phyloP scores from a whole-genome alignment of 2,888 invertebrate species.

The Mesodorylaimus sp. region DNA sequence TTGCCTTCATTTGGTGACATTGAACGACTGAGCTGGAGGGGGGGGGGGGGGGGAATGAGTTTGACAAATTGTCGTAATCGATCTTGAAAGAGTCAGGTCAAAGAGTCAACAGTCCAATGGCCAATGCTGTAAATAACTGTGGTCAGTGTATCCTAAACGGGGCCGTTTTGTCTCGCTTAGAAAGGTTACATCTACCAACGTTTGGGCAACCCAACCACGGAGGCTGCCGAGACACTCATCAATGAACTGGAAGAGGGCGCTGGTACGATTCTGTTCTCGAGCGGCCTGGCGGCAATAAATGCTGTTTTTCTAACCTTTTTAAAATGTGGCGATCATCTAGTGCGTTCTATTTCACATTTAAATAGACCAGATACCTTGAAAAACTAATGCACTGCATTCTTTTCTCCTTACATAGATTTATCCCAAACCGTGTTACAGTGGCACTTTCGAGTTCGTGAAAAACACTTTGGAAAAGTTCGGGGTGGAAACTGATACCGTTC shows the following conservation, averaged over 20 bases:
- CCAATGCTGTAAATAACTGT: too few relatives aligned
- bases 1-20: not conserved
- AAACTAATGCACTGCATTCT: too few relatives aligned
- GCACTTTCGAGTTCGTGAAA: slow-evolving; percentile 23
- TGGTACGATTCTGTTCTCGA: slow-evolving; percentile 16
- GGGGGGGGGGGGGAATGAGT: too few relatives aligned
- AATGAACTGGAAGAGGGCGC: slow-evolving; percentile 15
- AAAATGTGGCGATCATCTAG: slow-evolving; percentile 30
- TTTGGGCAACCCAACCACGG: slow-evolving; percentile 10
- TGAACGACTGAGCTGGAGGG: not conserved
- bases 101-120: too few relatives aligned
- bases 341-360: slow-evolving; percentile 1
- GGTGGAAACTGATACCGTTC: slow-evolving; percentile 23
- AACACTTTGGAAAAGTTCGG: slow-evolving; percentile 23
- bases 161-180: too few relatives aligned
- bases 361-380: not conserved
- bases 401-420: slow-evolving; percentile 18
- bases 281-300: slow-evolving; percentile 23
- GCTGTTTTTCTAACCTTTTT: slow-evolving; percentile 29
- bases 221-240: slow-evolving; percentile 8
- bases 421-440: slow-evolving; percentile 27
- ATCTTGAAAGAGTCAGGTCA: too few relatives aligned
- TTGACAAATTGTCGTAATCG: too few relatives aligned
- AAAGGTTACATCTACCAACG: slow-evolving; percentile 9
- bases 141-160: too few relatives aligned